Evolutionary conservation across 2,113 vertebrate genomes (phyloP).

Genomic region (Pseudonaja textilis): DNA sequence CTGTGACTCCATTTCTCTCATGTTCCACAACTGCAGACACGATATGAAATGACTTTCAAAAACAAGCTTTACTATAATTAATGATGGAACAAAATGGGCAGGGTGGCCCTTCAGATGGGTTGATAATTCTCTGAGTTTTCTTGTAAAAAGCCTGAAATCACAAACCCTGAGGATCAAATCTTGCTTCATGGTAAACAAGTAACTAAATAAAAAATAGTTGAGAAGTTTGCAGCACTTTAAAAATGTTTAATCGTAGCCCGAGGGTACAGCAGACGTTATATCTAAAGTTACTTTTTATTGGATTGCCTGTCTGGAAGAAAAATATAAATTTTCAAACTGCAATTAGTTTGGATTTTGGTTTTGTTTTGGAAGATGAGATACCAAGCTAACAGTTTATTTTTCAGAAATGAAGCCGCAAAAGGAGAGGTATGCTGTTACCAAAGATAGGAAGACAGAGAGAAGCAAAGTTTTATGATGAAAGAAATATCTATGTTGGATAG

Average conservation of each 20-base stretch:
- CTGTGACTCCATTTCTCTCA: not conserved
- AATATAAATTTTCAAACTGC: not conserved
- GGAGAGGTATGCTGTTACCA: not conserved
- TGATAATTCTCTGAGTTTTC: not conserved
- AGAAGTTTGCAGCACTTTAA: constrained; percentile 55
- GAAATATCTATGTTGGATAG: not conserved
- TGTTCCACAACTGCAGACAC: not conserved
- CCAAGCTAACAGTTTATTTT: not conserved
- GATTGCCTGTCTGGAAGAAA: not conserved
- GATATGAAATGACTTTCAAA: not conserved
- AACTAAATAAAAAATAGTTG: constrained; percentile 58
- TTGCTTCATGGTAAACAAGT: constrained; percentile 49
- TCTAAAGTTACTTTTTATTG: constrained; percentile 43
- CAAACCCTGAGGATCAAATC: constrained; percentile 49
- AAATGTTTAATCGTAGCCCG: constrained; percentile 17
- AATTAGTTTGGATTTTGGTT: not conserved
- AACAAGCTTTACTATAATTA: not conserved
- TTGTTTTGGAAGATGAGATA: constrained; percentile 18
- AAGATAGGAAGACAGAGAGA: not conserved
- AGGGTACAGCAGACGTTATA: constrained; percentile 38
- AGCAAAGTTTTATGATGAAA: not conserved
- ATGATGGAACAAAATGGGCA: not conserved
- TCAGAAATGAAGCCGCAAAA: not conserved
- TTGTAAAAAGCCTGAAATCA: constrained; percentile 15
- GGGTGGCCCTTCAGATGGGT: not conserved